Evolutionary conservation across 1,140 invertebrate species (phyloP).

Genomic region (Cephus cinctus): DNA sequence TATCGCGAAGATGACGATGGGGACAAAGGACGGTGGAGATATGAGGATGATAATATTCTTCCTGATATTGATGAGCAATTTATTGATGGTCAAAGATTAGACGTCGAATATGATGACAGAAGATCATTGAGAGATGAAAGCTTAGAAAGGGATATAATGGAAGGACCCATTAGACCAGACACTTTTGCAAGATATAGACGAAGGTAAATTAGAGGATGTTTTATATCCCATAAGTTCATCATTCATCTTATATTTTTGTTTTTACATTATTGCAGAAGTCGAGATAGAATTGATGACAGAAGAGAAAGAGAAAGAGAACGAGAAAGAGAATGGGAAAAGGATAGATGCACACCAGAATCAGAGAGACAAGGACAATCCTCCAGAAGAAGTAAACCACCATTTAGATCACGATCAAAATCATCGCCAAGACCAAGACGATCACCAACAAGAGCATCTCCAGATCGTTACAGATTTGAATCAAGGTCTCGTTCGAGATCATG

Average conservation of each 20-base stretch:
- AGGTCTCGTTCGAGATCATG: conserved; percentile 33
- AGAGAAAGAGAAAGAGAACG: conserved; percentile 24
- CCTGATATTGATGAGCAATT: conserved; percentile 28
- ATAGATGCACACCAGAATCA: conserved; percentile 27
- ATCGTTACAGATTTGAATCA: conserved; percentile 23
- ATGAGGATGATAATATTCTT: conserved; percentile 27
- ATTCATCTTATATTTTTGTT: neutral
- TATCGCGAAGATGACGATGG: conserved; percentile 27
- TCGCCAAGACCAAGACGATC: conserved; percentile 24
- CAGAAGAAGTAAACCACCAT: conserved; percentile 23
- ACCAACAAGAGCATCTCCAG: conserved; percentile 33
- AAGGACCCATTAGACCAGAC: conserved; percentile 22
- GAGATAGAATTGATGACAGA: conserved; percentile 21
- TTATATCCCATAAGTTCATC: conserved; percentile 10
- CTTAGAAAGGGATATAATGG: conserved; percentile 37
- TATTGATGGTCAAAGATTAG: conserved; percentile 28
- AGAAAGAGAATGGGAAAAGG: conserved; percentile 28
- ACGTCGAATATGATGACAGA: conserved; percentile 36
- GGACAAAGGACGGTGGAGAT: conserved; percentile 21
- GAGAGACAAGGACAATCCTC: conserved; percentile 25
- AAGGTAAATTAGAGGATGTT: conserved; percentile 17
- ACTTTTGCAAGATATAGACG: conserved; percentile 16
- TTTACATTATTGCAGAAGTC: conserved; percentile 8
- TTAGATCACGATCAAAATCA: conserved; percentile 27
- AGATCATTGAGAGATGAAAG: conserved; percentile 30